A percentile compares a stretch with the other conserved stretches of the same genome.
Conservation (phyloP, 2,888 invertebrate genomes). For the Drosophila neoperkinsi region DNA sequence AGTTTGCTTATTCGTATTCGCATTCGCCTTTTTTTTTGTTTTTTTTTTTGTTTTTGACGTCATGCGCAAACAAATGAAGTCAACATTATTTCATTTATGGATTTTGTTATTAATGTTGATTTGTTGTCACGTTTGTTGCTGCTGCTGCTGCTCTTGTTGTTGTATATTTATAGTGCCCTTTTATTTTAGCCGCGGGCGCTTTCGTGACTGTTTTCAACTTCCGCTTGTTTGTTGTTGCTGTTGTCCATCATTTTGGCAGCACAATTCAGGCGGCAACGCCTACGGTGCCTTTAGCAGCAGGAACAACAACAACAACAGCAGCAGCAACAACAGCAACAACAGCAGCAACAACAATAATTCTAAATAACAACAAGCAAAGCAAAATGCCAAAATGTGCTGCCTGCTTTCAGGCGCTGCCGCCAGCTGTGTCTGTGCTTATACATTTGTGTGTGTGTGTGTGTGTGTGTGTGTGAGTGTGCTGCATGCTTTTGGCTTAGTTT, state of each 20-base stretch:
- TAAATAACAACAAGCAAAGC: conserved; percentile 28
- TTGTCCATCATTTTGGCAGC: conserved; percentile 76
- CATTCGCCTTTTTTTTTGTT: not conserved
- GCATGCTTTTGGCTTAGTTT: conserved; percentile 59
- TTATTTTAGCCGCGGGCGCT: conserved; percentile 32
- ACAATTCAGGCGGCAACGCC: conserved; percentile 78
- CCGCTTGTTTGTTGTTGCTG: conserved; percentile 53
- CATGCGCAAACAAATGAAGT: conserved; percentile 74
- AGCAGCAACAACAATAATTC: conserved; percentile 27
- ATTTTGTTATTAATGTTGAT: conserved; percentile 78
- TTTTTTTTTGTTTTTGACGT: conserved; percentile 61
- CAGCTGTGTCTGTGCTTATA: conserved; percentile 27
- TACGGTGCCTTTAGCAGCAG: conserved; percentile 43
- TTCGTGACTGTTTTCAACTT: conserved; percentile 78
- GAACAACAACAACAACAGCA: too few relatives aligned
- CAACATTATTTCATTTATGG: conserved; percentile 79
- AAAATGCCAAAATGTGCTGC: conserved; percentile 79
- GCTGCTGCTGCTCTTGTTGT: conserved; percentile 12
- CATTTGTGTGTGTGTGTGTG: conserved; percentile 14
- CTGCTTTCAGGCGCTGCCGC: conserved; percentile 67
- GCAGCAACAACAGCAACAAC: conserved; percentile 29
- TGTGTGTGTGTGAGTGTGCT: conserved; percentile 33
- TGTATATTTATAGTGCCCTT: conserved; percentile 66
- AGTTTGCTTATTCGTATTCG: not conserved
- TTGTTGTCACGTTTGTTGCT: conserved; percentile 33